Base-by-base conservation (phyloP, 2,797 vertebrate genomes). In the Coregonus sp. region DNA sequence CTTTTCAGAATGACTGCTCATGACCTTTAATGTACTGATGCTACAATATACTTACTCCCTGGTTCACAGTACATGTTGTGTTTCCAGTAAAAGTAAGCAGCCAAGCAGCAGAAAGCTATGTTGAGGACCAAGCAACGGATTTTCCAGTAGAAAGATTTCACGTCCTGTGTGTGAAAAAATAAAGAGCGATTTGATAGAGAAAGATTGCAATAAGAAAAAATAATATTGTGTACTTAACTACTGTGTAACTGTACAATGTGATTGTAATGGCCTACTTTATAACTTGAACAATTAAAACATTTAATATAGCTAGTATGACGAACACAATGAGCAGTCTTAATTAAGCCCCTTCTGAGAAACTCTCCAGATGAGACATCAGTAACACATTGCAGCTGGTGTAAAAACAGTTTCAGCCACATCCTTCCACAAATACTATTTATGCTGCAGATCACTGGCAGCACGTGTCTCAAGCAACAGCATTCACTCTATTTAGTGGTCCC, bases 11-110 rank as follows among this genome's bases (percentile, higher is more conserved):
- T 47, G 40, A 47, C 9, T 47, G 40, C 9, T 47, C 40, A 47
- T 47, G 40, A 11, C 40, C 9, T 47, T 12, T 3, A 47, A 47
- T 9, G 9, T 12, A 12, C 9, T 47, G 40, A 47, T 47, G 9
- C 9, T 47, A 76, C 76, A 37, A 18, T 29, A 80, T 78, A 87
- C 95, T 93, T 86, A 98, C 97, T 96, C 92, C 97, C 97, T 0
- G 95, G 89, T 82, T 96, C 91, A 77, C 97, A 98, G 84, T 96
- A 97, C 92, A 94, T 92, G 86, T 97, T 98, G 94, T 98, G 97
- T 78, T 95, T 95, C 88, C 94, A 93, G 78, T 94, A 97, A 85
- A 96, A 95, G 1, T 93, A 93, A 70, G 93, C 87, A 0, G 96
- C 95, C 0, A 94, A 90, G 0, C 84, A 85, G 40, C 96, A 96